Evolutionary conservation across 2,113 vertebrate genomes (phyloP).

Genomic region (Synchiropus splendidus): DNA sequence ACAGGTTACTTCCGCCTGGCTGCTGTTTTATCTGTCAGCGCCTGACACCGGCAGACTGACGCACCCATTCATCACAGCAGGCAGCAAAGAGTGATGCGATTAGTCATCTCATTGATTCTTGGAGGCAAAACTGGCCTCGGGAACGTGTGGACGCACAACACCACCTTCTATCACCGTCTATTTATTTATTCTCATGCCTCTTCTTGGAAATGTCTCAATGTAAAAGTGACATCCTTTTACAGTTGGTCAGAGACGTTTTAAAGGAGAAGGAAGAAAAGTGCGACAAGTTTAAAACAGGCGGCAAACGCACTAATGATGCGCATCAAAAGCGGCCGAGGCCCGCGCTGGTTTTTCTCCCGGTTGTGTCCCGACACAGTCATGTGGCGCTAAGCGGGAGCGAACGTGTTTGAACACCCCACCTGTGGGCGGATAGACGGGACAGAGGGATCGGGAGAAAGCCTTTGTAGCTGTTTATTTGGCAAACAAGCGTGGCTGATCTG

Average conservation of each 20-base stretch:
- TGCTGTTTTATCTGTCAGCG: constrained; percentile 46
- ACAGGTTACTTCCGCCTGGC: constrained; percentile 22
- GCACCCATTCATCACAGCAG: constrained; percentile 60
- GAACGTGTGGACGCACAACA: background rate
- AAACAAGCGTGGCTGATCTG: constrained; percentile 46
- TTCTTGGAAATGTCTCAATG: too few relatives aligned
- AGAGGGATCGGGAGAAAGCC: background rate
- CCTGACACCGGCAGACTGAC: constrained; percentile 53
- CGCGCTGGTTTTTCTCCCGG: constrained; percentile 22
- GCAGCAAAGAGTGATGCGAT: constrained; percentile 62
- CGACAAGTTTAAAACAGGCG: background rate
- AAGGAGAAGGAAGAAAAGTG: too few relatives aligned
- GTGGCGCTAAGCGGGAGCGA: constrained; percentile 24
- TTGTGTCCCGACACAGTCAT: constrained; percentile 14
- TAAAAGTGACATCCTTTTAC: too few relatives aligned
- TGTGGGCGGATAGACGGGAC: constrained; percentile 34
- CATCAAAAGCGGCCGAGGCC: constrained; percentile 33
- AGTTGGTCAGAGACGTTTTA: too few relatives aligned
- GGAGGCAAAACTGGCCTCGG: constrained; percentile 42
- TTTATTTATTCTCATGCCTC: too few relatives aligned
- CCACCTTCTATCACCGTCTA: too few relatives aligned
- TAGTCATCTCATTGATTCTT: constrained; percentile 72
- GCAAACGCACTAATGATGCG: constrained; percentile 43
- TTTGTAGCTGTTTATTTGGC: constrained; percentile 8
- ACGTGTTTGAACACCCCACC: constrained; percentile 48